Base-by-base conservation (phyloP, 2,888 invertebrate species). In the Sturmia bella region DNA sequence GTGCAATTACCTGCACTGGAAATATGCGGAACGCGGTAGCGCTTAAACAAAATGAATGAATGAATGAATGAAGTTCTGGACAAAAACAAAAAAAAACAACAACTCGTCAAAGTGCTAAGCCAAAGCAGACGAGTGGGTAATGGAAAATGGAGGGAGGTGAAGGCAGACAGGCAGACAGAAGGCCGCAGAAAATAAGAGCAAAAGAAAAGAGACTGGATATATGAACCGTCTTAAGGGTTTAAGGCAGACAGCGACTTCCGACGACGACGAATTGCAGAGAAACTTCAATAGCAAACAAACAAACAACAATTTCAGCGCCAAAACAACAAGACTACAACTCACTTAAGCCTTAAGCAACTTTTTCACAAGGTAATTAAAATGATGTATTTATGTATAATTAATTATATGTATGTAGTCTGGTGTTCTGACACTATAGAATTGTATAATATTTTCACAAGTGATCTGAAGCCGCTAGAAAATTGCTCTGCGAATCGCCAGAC, bases 211-310 rank as follows among this genome's bases (percentile, higher is more conserved):
- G 82, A 82, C 82, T 78, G 82, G 82, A 82, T 73, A 78, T 61
- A 74, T 54, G 64, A 75, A 78, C 82, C 82, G 82, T 82, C 82
- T 82, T 82, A 17, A 69, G 37, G 78, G 66, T 70, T 70, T 59
- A 69, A 41, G 15, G 52, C 59, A 11, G 12, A 74, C 32, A 59
- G 50, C 13, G 37, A 17, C 45, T 61, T 27, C 21, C 54, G 39
- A 15, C n/a, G n/a, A n/a, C n/a, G 48, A 52, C 13, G 15, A 64
- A 21, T 15, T 41, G n/a, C 50, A 70, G 17, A 54, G 52, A 43
- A 39, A 73, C 57, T 39, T 66, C 59, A n/a, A n/a, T n/a, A n/a
- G n/a, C n/a, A n/a, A n/a, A n/a, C 0, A 21, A 64, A 48, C 12
- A 27, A 63, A 15, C 48, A 48, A 43, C 45, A 32, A 45, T 45